Evolutionary conservation across 2,888 invertebrate genomes (phyloP).

Genomic region (Zygaena filipendulae): DNA sequence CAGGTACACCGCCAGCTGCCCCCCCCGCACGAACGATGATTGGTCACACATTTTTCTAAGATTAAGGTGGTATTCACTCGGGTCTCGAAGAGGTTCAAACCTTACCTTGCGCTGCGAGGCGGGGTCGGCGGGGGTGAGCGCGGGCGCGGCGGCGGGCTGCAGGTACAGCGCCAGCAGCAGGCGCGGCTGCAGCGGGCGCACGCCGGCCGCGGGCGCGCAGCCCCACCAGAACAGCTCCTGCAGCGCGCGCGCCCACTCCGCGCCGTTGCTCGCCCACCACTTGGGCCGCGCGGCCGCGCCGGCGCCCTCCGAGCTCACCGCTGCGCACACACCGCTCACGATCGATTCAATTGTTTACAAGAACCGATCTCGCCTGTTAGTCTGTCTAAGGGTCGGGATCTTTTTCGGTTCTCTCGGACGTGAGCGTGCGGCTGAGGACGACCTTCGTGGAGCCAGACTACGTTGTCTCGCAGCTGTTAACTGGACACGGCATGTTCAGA

Average conservation of each 20-base stretch:
- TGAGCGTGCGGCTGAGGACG: too few relatives aligned
- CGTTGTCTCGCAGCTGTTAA: too few relatives aligned
- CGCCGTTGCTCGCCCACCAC: conserved; percentile 37
- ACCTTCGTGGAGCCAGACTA: too few relatives aligned
- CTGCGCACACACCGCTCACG: not conserved
- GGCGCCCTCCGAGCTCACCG: conserved; percentile 14
- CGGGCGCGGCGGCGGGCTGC: conserved; percentile 35
- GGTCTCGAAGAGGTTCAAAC: not conserved
- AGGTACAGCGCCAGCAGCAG: conserved; percentile 44
- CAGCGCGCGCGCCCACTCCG: conserved; percentile 37
- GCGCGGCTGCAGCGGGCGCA: conserved; percentile 33
- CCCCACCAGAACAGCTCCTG: conserved; percentile 51
- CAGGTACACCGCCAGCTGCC: conserved; percentile 49
- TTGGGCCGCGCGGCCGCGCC: conserved; percentile 22
- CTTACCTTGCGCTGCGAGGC: conserved; percentile 41
- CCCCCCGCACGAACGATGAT: not conserved
- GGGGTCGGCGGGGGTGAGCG: conserved; percentile 38
- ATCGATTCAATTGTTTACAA: too few relatives aligned
- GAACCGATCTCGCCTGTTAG: too few relatives aligned
- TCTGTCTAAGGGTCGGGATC: too few relatives aligned
- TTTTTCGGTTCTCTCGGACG: too few relatives aligned
- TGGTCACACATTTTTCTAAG: conserved; percentile 1
- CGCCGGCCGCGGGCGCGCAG: conserved; percentile 27
- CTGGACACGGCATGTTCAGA: too few relatives aligned
- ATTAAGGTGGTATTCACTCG: not conserved